A percentile compares a stretch with the other conserved stretches of the same genome.
Evolutionary conservation across 1,140 invertebrate species (phyloP).

Genomic region (Campoletis sonorensis): DNA sequence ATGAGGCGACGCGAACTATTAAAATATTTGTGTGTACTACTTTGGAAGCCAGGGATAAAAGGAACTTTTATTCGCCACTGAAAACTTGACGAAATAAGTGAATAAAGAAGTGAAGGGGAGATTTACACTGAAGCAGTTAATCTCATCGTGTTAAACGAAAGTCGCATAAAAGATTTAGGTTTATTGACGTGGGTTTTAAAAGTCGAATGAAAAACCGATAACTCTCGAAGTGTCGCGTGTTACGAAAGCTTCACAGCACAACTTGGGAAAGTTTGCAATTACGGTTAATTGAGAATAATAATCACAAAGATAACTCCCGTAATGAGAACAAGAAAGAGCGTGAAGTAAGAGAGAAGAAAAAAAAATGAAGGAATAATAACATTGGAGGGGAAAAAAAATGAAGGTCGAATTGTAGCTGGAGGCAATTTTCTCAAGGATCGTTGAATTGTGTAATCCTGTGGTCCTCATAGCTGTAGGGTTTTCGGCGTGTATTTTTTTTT

Average conservation of each 20-base stretch:
- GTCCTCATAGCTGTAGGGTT: not conserved
- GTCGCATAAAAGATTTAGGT: not conserved
- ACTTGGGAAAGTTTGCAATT: slow-evolving; percentile 6
- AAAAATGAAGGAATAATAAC: slow-evolving; percentile 10
- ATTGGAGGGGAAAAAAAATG: not conserved
- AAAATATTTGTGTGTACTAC: no score
- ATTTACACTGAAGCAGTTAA: not conserved
- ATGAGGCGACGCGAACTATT: no score
- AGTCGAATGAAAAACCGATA: not conserved
- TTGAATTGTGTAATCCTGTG: not conserved
- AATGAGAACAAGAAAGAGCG: not conserved
- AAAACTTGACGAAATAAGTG: not conserved
- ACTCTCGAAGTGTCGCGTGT: not conserved
- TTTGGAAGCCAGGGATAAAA: not conserved
- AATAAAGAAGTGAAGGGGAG: not conserved
- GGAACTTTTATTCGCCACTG: not conserved
- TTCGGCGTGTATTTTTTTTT: not conserved
- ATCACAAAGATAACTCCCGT: not conserved
- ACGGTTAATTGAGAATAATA: slow-evolving; percentile 12
- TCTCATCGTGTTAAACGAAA: not conserved
- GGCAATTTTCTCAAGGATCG: slow-evolving; percentile 10
- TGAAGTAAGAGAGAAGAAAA: not conserved
- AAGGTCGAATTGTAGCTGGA: not conserved
- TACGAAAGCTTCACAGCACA: not conserved
- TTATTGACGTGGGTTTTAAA: not conserved